phyloP scores from a whole-genome alignment of 2,113 vertebrate species.

The Mastomys coucha region DNA sequence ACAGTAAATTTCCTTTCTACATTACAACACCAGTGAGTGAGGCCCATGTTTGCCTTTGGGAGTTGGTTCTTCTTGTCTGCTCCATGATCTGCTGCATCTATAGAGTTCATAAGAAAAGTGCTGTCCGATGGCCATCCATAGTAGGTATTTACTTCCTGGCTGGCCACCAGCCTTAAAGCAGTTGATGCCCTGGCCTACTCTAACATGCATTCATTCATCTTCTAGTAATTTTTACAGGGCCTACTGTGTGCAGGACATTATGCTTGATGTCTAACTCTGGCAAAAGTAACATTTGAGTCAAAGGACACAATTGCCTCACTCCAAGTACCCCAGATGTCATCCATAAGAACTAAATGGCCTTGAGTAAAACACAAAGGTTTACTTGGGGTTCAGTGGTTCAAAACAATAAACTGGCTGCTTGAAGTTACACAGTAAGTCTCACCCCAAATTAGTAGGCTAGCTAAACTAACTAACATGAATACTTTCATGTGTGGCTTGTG shows the following conservation, averaged over 20 bases:
- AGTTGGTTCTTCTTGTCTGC: background rate
- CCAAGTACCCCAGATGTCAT: background rate
- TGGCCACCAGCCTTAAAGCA: background rate
- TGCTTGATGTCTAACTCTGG: background rate
- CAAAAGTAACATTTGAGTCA: background rate
- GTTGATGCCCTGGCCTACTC: background rate
- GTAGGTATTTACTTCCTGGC: background rate
- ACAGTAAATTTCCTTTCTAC: background rate
- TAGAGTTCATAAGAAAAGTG: background rate
- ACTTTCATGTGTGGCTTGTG: background rate
- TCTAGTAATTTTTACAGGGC: background rate
- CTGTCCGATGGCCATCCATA: background rate
- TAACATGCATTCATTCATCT: background rate
- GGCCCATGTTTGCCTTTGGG: background rate
- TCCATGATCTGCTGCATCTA: background rate
- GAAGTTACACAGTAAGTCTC: background rate
- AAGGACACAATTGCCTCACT: background rate
- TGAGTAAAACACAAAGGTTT: background rate
- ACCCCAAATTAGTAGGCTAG: background rate
- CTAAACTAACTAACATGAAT: background rate
- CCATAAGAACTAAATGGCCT: background rate
- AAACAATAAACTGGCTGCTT: background rate
- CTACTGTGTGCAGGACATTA: background rate
- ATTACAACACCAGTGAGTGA: background rate
- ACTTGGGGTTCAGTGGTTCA: background rate